A percentile compares a stretch with the other conserved stretches of the same genome.
Conservation (phyloP, 1,140 invertebrate genomes). For the Zaprionus africanus region DNA sequence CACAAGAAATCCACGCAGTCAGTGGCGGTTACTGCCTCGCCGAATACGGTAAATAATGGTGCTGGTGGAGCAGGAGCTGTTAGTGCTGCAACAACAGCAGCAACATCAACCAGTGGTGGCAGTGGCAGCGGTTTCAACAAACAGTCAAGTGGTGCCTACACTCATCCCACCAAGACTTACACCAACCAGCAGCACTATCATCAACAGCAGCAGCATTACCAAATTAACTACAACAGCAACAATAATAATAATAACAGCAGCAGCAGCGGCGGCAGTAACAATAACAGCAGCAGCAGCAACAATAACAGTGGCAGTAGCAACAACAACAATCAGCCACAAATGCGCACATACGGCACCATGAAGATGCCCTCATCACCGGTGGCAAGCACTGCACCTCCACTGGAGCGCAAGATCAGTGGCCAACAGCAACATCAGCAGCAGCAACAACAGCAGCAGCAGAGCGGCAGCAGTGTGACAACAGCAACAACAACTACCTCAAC, state of each 20-base stretch:
- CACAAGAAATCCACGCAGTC: slow-evolving; percentile 81
- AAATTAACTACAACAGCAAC: slow-evolving; percentile 43
- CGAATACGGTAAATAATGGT: slow-evolving; percentile 70
- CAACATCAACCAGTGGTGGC: slow-evolving; percentile 12
- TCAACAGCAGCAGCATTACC: slow-evolving; percentile 65
- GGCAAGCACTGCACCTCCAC: slow-evolving; percentile 59
- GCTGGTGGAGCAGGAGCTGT: slow-evolving; percentile 16
- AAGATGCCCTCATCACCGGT: slow-evolving; percentile 80
- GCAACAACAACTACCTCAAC: slow-evolving; percentile 76
- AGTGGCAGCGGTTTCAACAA: slow-evolving; percentile 27
- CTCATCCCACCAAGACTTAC: slow-evolving; percentile 56
- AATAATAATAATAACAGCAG: slow-evolving; percentile 52
- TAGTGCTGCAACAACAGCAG: slow-evolving; percentile 15
- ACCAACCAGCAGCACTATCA: slow-evolving; percentile 64
- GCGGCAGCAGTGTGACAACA: slow-evolving; percentile 20
- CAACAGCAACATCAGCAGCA: slow-evolving; percentile 33
- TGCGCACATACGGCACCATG: slow-evolving; percentile 79
- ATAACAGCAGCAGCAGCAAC: slow-evolving; percentile 62
- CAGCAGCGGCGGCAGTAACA: slow-evolving; percentile 63
- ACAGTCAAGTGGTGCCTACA: slow-evolving; percentile 33
- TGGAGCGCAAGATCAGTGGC: slow-evolving; percentile 68
- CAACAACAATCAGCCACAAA: slow-evolving; percentile 62
- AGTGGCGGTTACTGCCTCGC: slow-evolving; percentile 80
- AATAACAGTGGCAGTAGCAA: slow-evolving; percentile 45
- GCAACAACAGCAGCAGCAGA: slow-evolving; percentile 24